Evolutionary conservation across 2,888 invertebrate species (phyloP), one percentile per base, ranked within the genome.

Genomic region (Agrochola lota): DNA sequence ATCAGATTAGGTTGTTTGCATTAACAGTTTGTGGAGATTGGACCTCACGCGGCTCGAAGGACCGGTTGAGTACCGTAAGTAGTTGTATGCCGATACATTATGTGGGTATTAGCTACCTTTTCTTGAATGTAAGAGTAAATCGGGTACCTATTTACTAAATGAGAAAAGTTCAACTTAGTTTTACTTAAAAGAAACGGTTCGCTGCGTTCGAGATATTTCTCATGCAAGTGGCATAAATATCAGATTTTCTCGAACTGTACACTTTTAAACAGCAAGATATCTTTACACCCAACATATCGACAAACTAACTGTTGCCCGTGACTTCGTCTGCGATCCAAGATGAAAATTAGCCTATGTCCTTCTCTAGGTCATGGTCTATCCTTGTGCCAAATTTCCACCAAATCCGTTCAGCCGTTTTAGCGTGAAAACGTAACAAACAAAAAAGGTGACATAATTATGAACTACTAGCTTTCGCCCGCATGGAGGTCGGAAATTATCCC

Each of bases 1-100:
- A 87, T 81, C 88, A 75, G 86, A 90, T 89, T 90, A 87, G 81
- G 77, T 77, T 90, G 87, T 90, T 90, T 89, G 81, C 78, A 55
- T 46, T 85, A 85, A 74, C 84, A 87, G 78, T 90, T 89, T 78
- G 84, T 76, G 67, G 75, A 83, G 77, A 76, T 85, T 78, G 69
- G 79, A 83, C 83, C 85, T 81, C 87, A 89, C 77, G 74, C 83
- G 81, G 70, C 11, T 76, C 66, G 69, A 49, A 60, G 66, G 74
- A 30, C 74, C 64, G 59, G 59, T 71, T 77, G 76, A 81, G 78
- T 80, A 71, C 71, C 59, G 57, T 73, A 76, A 69, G 68, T 69
- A 77, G 71, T 78, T 74, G 64, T 76, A 66, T 77, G 74, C 76
- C 57, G 67, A 66, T 66, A 72, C 82, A 43, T 72, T 69, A 66